These are phyloP conservation scores for Atta colombica DNA, from an alignment of 1,140 invertebrate genomes.

Conservation along the genomic window DNA sequence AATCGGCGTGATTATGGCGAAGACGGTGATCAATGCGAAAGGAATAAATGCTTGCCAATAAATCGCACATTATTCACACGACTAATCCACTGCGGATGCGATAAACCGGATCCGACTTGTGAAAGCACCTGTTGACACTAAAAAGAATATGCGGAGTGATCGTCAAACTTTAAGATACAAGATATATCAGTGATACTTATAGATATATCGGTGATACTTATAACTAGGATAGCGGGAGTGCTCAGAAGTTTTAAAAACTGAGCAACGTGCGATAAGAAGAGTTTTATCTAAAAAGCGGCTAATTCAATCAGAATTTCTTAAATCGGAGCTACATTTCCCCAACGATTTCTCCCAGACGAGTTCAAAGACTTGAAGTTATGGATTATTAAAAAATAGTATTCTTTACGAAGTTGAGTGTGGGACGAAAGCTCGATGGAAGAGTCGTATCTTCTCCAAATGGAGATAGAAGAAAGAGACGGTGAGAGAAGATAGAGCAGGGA, in stretches of 20 bases:
- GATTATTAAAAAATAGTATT: background rate
- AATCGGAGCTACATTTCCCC: background rate
- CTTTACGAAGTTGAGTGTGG: background rate
- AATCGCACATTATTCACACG: conserved; percentile 17
- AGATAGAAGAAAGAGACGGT: conserved; percentile 33
- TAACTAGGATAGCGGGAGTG: background rate
- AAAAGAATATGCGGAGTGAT: background rate
- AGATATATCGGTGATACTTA: background rate
- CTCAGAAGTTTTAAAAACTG: background rate
- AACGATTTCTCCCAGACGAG: background rate
- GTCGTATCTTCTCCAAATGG: conserved; percentile 16
- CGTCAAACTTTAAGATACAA: background rate
- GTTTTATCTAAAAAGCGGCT: background rate
- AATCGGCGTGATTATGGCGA: background rate
- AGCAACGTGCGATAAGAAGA: background rate
- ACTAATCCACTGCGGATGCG: conserved; percentile 6
- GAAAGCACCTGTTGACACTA: conserved; percentile 18
- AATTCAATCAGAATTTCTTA: background rate
- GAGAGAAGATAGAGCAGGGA: conserved; percentile 45
- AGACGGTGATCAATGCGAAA: background rate
- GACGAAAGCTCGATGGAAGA: background rate
- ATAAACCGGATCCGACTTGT: conserved; percentile 28
- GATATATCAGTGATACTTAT: background rate
- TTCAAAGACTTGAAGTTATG: background rate
- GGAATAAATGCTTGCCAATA: background rate